A percentile compares a stretch with the other conserved stretches of the same genome.
These are phyloP conservation scores for Thalassaphorura encarpata DNA, from an alignment of 1,140 invertebrate species.

Conservation along the genomic window DNA sequence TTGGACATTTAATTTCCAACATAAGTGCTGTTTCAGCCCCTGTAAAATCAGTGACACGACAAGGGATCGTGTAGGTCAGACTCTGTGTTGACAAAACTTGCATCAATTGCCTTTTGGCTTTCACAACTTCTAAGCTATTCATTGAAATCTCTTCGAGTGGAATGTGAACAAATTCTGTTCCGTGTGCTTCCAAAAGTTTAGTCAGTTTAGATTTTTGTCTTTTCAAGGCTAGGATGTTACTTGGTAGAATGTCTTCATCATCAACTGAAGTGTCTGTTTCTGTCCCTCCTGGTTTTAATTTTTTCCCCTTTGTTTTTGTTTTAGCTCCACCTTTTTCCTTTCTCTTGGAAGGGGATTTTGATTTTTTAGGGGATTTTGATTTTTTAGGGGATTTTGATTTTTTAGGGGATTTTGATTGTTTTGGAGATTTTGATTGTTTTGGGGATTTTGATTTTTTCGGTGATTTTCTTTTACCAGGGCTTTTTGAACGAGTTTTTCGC, in stretches of 20 bases:
- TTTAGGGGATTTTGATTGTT: too few species aligned
- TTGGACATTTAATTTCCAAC: slow-evolving; percentile 4
- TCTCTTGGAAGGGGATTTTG: too few species aligned
- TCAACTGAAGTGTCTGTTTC: background rate
- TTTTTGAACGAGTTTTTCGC: too few species aligned
- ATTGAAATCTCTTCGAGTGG: background rate
- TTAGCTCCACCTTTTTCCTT: too few species aligned
- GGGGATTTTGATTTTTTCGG: too few species aligned
- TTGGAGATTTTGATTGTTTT: too few species aligned
- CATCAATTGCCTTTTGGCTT: slow-evolving; percentile 4
- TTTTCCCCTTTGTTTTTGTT: too few species aligned
- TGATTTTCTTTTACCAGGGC: too few species aligned
- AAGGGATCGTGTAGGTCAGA: background rate
- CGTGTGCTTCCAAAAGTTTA: background rate
- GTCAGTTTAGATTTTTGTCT: background rate
- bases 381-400: too few species aligned
- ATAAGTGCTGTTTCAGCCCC: background rate
- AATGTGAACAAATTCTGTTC: background rate
- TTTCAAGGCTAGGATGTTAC: background rate
- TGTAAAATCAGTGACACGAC: background rate
- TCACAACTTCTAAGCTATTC: slow-evolving; percentile 6
- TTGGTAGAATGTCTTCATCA: background rate
- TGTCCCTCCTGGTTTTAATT: background rate
- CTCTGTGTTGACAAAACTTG: background rate
- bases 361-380: too few species aligned